phyloP scores from a whole-genome alignment of 2,113 vertebrate genomes.

The Cavia porcellus region DNA sequence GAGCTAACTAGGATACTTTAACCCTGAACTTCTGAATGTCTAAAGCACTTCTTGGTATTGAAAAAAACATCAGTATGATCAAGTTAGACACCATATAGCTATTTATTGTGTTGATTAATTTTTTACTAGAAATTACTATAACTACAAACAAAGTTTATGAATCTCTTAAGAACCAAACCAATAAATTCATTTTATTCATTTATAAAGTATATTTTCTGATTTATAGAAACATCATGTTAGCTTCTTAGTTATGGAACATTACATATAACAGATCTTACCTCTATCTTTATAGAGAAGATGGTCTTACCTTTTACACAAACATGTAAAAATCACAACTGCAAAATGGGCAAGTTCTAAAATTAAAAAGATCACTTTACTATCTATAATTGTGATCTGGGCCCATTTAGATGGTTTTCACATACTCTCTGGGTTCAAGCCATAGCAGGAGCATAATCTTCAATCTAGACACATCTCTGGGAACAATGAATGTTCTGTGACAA shows the following conservation, averaged over 20 bases:
- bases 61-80: neutral
- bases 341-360: neutral
- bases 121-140: constrained; percentile 2
- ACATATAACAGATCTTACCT: neutral
- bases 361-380: neutral
- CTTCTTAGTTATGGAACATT: neutral
- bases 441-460: neutral
- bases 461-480: neutral
- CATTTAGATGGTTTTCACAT: neutral
- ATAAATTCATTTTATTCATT: neutral
- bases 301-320: neutral
- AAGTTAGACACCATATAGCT: neutral
- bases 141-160: neutral
- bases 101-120: neutral
- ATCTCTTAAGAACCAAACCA: neutral
- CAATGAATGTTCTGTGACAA: neutral
- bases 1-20: neutral
- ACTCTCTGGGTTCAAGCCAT: neutral
- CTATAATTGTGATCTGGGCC: neutral
- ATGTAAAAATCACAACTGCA: neutral
- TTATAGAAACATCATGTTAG: neutral
- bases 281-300: neutral
- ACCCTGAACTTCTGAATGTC: neutral
- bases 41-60: neutral
- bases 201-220: neutral